Conservation (phyloP, 2,113 vertebrate genomes). For the Progne subis region DNA sequence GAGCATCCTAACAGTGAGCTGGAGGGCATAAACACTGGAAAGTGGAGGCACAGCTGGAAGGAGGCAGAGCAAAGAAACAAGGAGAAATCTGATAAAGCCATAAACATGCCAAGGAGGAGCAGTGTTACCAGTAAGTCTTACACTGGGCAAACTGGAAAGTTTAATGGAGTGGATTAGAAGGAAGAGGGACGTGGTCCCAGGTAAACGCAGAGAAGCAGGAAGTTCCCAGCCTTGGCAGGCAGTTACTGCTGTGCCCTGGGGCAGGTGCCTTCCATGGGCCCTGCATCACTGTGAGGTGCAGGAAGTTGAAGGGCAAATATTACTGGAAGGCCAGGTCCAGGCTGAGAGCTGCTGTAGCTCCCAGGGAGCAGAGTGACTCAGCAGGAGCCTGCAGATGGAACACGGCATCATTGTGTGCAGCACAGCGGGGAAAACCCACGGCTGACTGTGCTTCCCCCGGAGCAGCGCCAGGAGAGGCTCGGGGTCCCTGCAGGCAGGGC, state of each 20-base stretch:
- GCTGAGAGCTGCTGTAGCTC: background rate
- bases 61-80: background rate
- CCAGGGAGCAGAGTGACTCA: background rate
- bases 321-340: background rate
- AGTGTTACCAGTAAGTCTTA: background rate
- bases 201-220: background rate
- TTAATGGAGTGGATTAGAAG: background rate
- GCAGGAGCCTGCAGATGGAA: background rate
- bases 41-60: background rate
- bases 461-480: background rate
- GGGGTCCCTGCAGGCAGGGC: background rate
- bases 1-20: background rate
- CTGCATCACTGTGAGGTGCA: background rate
- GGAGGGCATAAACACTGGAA: background rate
- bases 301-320: background rate
- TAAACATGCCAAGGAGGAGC: background rate
- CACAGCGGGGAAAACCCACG: accelerated
- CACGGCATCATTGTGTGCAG: accelerated
- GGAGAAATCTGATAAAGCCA: background rate
- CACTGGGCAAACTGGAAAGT: background rate
- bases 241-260: background rate
- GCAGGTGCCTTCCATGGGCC: background rate
- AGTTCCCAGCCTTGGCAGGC: background rate
- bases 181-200: background rate
- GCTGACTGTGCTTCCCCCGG: background rate